phyloP scores from a whole-genome alignment of 2,113 vertebrate genomes.

The Engraulis encrasicolus region DNA sequence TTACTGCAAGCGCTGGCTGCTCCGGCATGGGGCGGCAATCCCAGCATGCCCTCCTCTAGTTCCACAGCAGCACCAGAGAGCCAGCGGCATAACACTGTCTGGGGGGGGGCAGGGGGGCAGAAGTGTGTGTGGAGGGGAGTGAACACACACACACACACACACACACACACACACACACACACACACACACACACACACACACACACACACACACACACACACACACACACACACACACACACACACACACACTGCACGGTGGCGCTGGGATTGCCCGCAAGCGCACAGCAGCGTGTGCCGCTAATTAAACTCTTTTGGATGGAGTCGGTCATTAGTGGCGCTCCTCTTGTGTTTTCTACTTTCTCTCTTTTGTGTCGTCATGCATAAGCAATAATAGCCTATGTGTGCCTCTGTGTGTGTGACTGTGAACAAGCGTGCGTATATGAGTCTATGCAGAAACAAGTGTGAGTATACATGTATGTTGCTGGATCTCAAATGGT shows the following conservation, averaged over 20 bases:
- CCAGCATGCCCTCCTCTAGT: background rate
- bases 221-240: no score
- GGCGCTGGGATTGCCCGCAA: background rate
- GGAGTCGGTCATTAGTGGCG: conserved; percentile 1
- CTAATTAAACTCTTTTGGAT: conserved; percentile 37
- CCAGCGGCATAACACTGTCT: background rate
- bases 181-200: no score
- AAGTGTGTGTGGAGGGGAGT: background rate
- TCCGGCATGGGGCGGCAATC: background rate
- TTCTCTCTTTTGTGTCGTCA: conserved; percentile 50
- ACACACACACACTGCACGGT: no score
- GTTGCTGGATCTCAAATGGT: no score
- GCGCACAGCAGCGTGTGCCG: conserved; percentile 23
- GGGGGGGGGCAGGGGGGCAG: background rate
- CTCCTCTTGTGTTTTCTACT: conserved; percentile 16
- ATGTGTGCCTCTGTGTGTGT: background rate
- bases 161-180: no score
- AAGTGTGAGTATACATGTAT: no score
- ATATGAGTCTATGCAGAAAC: no score
- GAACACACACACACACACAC: conserved; percentile 1
- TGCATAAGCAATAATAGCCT: conserved; percentile 23
- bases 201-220: no score
- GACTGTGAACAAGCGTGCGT: no score
- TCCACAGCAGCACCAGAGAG: background rate
- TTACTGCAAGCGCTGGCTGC: background rate